Base-by-base conservation (phyloP, 2,888 invertebrate genomes). In the Leptopilina myrica region DNA sequence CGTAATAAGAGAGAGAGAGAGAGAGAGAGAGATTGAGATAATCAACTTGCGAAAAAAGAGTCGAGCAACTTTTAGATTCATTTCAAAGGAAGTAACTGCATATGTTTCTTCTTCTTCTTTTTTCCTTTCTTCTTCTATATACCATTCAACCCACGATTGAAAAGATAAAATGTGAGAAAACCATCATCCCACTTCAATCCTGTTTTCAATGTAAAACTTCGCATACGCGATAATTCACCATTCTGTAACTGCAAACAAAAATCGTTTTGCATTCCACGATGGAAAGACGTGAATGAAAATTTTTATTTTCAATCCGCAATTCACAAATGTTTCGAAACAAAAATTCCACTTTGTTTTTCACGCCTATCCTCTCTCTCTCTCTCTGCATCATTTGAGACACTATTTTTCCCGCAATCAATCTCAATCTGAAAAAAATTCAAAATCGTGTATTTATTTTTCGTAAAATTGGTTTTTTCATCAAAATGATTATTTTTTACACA, bases 141-240 rank as follows among this genome's bases (percentile, higher is more conserved):
- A 43, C 12, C 46, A 56, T 33, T 56, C 56, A 56, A 56, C 33
- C 33, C 56, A 73, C 73, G 56, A 73, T 73, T 73, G 8, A n/a
- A 33, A 46, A 73, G 33, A 56, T 73, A 73, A 69, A 14, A 56
- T 73, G 73, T 73, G 14, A 64, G 64, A 64, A 64, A 62, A 40
- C 14, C 33, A 64, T 11, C 33, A 64, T 11, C 64, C 33, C 20
- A 64, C 33, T 64, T 64, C 33, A 64, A 64, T 64, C 9, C 11
- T 33, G 64, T 64, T 64, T 12, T 26, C 11, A 69, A 26, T 26
- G 26, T 14, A 69, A 69, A 69, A 53, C 53, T 69, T 49, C 46
- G 69, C 33, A 73, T 8, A 5, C 49, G 53, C 20, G 1, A 33
- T 73, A 49, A 43, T 53, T 49, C 20, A 12, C 53, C 14, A 43